These are phyloP conservation scores for Ditylenchus dipsaci DNA, from an alignment of 1,140 invertebrate species.

Conservation along the genomic window DNA sequence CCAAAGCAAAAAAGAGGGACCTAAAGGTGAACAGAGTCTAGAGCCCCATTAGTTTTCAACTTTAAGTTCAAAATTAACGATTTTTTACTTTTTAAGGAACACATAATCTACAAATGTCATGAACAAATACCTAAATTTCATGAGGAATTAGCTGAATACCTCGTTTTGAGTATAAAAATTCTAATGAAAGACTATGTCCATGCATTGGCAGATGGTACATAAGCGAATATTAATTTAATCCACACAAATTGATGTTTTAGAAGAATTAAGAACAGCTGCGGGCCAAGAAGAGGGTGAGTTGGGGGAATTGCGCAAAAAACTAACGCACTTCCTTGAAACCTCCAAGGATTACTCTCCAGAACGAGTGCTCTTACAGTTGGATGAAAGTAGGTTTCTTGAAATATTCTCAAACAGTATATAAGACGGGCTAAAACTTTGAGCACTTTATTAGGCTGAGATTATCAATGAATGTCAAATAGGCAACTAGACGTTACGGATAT, in stretches of 20 bases:
- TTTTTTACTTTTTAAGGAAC: conserved; percentile 72
- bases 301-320: conserved; percentile 70
- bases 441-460: too few relatives aligned
- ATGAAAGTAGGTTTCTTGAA: conserved; percentile 20
- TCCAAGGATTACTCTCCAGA: conserved; percentile 80
- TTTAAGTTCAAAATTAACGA: too few relatives aligned
- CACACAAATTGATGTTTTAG: conserved; percentile 32
- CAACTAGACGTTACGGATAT: too few relatives aligned
- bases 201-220: conserved; percentile 24
- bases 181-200: conserved; percentile 57
- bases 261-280: conserved; percentile 59
- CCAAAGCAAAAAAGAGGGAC: too few relatives aligned
- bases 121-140: conserved; percentile 81
- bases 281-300: conserved; percentile 65
- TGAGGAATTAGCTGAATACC: conserved; percentile 72
- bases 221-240: conserved; percentile 24
- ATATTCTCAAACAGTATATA: too few relatives aligned
- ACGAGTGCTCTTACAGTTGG: conserved; percentile 63
- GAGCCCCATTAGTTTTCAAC: too few relatives aligned
- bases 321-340: conserved; percentile 76
- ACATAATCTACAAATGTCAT: conserved; percentile 81
- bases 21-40: too few relatives aligned
- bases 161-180: conserved; percentile 56
- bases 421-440: too few relatives aligned
- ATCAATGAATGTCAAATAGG: neutral